phyloP scores from a whole-genome alignment of 2,113 vertebrate species.

The Meriones unguiculatus region DNA sequence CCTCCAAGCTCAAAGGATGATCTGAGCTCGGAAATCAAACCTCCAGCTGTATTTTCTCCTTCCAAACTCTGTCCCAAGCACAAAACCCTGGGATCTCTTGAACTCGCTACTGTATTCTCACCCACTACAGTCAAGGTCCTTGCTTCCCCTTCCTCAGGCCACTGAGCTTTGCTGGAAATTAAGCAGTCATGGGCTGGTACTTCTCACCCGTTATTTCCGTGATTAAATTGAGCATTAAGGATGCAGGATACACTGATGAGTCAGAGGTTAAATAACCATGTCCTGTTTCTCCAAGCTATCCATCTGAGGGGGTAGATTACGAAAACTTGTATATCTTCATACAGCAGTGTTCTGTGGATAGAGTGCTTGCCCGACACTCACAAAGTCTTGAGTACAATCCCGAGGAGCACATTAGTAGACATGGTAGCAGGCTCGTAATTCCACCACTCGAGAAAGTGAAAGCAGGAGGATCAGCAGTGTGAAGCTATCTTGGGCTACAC shows the following conservation, averaged over 20 bases:
- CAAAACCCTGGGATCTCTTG: no score
- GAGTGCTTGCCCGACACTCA: neutral
- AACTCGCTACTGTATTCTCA: neutral
- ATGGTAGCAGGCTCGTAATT: neutral
- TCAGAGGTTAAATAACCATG: neutral
- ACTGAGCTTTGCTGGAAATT: neutral
- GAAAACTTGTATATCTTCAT: neutral
- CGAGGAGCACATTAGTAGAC: neutral
- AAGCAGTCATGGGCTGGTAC: neutral
- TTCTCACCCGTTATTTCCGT: neutral
- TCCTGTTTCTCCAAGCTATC: neutral
- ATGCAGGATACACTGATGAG: neutral
- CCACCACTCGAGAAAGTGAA: neutral
- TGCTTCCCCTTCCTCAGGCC: neutral
- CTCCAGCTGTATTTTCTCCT: neutral
- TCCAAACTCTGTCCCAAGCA: neutral
- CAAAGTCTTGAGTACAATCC: no score
- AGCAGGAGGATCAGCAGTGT: neutral
- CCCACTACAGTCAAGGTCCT: neutral
- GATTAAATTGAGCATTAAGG: neutral
- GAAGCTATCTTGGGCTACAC: neutral
- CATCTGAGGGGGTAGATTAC: neutral
- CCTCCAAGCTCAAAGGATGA: neutral
- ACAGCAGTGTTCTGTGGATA: neutral
- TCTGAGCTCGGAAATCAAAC: neutral